phyloP scores from a whole-genome alignment of 2,113 vertebrate species.

The Dicerorhinus sumatrensis region DNA sequence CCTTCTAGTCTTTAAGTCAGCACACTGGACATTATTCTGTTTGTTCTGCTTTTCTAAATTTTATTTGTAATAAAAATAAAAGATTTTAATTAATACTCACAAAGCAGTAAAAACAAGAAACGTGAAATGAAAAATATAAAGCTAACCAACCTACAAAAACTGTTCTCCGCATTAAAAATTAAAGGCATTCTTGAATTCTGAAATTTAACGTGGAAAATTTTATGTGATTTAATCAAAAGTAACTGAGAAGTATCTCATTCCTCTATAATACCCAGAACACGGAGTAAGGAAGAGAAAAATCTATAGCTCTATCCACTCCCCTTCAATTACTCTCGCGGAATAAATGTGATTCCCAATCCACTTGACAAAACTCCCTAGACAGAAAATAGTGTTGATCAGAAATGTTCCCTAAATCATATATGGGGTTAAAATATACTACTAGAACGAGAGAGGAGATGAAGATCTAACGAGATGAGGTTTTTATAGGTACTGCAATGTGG shows the following conservation, averaged over 20 bases:
- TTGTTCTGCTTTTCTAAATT: slow-evolving; percentile 75
- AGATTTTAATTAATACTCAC: slow-evolving; percentile 82
- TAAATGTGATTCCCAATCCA: slow-evolving; percentile 54
- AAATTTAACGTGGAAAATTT: slow-evolving; percentile 33
- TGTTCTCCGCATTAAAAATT: neutral
- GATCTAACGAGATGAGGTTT: slow-evolving; percentile 48
- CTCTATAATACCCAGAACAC: neutral
- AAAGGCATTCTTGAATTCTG: neutral
- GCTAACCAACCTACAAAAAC: neutral
- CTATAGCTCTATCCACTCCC: slow-evolving; percentile 46
- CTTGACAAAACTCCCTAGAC: slow-evolving; percentile 32
- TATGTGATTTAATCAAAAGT: slow-evolving; percentile 57
- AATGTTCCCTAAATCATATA: slow-evolving; percentile 66
- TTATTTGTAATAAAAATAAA: slow-evolving; percentile 80
- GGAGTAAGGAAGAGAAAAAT: slow-evolving; percentile 54
- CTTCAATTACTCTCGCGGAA: slow-evolving; percentile 56
- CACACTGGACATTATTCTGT: slow-evolving; percentile 48
- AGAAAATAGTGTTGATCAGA: slow-evolving; percentile 65
- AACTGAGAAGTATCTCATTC: slow-evolving; percentile 49
- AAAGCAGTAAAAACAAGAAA: slow-evolving; percentile 43
- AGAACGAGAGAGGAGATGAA: slow-evolving; percentile 40
- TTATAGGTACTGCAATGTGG: slow-evolving; percentile 46
- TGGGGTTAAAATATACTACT: slow-evolving; percentile 54
- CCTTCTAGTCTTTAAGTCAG: slow-evolving; percentile 44
- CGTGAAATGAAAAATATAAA: slow-evolving; percentile 34